Evolutionary conservation across 2,797 vertebrate species (phyloP), one percentile per base, ranked within the genome.

Genomic region (Tauraco hartlaubi): DNA sequence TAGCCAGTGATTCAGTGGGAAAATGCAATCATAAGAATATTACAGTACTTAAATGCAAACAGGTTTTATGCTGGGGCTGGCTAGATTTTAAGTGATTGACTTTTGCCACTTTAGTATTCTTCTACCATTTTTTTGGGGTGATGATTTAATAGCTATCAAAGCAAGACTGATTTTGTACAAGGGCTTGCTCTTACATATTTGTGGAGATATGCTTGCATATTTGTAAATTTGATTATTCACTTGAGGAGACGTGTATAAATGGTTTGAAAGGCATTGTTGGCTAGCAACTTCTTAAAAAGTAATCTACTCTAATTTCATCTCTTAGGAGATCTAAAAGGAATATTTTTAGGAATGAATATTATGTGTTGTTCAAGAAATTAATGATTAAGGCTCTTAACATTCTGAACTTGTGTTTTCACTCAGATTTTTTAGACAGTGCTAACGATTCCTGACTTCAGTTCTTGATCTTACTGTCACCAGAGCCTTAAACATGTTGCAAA

Each of bases 171-270:
- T 96, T 90, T 63, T 68, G 28, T 87, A 20, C 12, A 56, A 54
- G 37, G 26, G 16, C n/a, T 91, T 64, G 23, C 33, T 87, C 67
- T 86, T 90, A 56, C 26, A 55, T 91, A 82, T 81, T 82, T 95
- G 35, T 91, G 72, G 51, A 79, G 75, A 33, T 68, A 46, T 9
- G 20, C 48, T 78, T 88, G 44, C 26, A 23, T 54, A 46, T 79
- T 80, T 93, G 49, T 85, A 71, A 71, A 68, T 80, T 33, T 85
- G 72, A 77, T 94, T 88, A 86, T 90, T 82, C 75, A 41, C 56
- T 89, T 64, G 61, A 82, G 74, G 39, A 85, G 12, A 54, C 16
- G 18, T 5, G 19, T 64, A 11, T 54, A 94, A 91, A 74, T 26
- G 15, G 6, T 17, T 82, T 62, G 77, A 95, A 91, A 90, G 41